Evolutionary conservation across 2,888 invertebrate genomes (phyloP).

Genomic region (Ormyrus rosae): DNA sequence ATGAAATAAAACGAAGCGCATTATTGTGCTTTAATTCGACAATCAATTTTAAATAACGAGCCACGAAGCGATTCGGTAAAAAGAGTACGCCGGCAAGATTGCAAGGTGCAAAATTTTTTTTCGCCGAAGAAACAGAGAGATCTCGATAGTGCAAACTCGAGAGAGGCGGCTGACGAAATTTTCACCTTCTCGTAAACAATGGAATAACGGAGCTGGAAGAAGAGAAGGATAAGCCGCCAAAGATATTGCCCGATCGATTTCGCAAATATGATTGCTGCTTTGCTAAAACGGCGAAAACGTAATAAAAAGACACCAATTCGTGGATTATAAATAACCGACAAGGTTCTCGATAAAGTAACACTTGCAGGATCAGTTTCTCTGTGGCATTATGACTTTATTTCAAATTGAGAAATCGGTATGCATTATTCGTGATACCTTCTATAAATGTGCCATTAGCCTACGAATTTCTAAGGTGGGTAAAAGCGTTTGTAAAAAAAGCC

Average conservation of each 20-base stretch:
- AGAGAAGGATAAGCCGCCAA: background rate
- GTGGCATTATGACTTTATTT: too few species aligned
- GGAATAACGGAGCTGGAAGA: conserved; percentile 17
- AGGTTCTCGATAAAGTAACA: background rate
- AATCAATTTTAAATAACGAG: too few species aligned
- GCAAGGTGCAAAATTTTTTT: background rate
- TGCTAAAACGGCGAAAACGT: background rate
- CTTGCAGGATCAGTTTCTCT: too few species aligned
- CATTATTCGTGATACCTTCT: too few species aligned
- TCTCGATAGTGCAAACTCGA: background rate
- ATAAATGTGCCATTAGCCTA: too few species aligned
- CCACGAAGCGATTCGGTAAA: too few species aligned
- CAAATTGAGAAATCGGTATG: too few species aligned
- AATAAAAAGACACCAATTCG: conserved; percentile 23
- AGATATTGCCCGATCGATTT: conserved; percentile 18
- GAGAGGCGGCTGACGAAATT: conserved; percentile 19
- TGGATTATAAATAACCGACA: conserved; percentile 14
- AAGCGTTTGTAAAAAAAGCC: too few species aligned
- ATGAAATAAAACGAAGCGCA: too few species aligned
- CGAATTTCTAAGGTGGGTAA: too few species aligned
- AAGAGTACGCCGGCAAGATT: background rate
- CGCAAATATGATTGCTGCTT: conserved; percentile 16
- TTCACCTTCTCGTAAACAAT: conserved; percentile 14
- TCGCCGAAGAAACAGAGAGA: background rate
- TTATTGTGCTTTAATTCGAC: too few species aligned